Base-by-base conservation (phyloP, 1,140 invertebrate species). In the Argopecten irradians region DNA sequence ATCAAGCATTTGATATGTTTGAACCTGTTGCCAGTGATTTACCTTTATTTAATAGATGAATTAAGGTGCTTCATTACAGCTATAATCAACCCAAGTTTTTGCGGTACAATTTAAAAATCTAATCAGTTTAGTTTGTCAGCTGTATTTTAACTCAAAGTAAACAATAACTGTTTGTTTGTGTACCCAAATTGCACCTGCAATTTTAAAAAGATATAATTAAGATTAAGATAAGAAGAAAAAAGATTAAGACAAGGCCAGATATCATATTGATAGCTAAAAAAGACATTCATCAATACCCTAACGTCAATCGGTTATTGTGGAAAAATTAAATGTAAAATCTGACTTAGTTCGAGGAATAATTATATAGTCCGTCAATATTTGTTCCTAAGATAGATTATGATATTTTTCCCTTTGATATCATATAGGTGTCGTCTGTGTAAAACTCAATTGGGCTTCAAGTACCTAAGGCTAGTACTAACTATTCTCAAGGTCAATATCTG, bases 151-250 rank as follows among this genome's bases (percentile, higher is more conserved):
- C 22, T 1, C 1, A n/a, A 28, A n/a, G 55, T n/a, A 71, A 71
- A 71, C 55, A 71, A 71, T 71, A n/a, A 71, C 14, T 71, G 55
- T 71, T 71, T 71, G 55, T 71, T 71, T 71, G 55, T n/a, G 55
- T 71, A 5, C 55, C 16, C 8, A 71, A 71, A 71, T 71, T 71
- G 55, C 55, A 71, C 55, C 55, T 71, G 55, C 55, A 71, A 71
- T 71, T 71, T 71, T 71, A 71, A 71, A 71, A 71, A 71, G 55
- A 71, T 71, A 71, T 71, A 71, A 71, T 71, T 71, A 28, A 71
- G 55, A 71, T 71, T 46, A 71, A 71, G 55, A 71, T 71, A 71
- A n/a, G 55, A 71, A 2, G 22, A 2, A 22, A 22, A 55, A 22
- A 19, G 55, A 71, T 71, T 71, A 3, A 28, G 55, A 71, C 55